These are phyloP conservation scores for Amphipoea oculea DNA, from an alignment of 2,888 invertebrate genomes.

Conservation along the genomic window DNA sequence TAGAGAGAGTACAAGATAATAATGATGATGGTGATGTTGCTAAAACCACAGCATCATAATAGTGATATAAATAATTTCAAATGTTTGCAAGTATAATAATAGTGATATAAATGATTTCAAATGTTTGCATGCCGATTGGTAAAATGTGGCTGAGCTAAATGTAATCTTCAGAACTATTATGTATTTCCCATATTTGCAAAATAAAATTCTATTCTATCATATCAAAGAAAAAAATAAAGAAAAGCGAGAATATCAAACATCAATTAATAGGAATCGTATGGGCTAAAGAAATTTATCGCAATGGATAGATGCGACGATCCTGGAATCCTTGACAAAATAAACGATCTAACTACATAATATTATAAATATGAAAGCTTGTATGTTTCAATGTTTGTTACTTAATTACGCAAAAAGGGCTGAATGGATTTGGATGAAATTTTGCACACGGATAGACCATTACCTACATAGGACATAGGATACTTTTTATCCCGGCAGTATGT, in stretches of 20 bases:
- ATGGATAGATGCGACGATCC: neutral
- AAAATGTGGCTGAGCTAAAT: too few species aligned
- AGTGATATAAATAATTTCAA: too few species aligned
- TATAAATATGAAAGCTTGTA: neutral
- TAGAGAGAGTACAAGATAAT: neutral
- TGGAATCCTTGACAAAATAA: conserved; percentile 24
- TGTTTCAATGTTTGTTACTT: neutral
- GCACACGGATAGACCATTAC: neutral
- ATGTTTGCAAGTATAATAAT: too few species aligned
- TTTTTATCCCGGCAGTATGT: neutral
- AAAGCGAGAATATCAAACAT: rapidly evolving
- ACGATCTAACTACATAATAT: neutral
- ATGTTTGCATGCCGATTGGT: too few species aligned
- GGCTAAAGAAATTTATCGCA: neutral
- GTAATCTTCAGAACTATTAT: too few species aligned
- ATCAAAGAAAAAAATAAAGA: too few species aligned
- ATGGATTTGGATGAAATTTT: neutral
- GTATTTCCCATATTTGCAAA: too few species aligned
- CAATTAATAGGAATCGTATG: neutral
- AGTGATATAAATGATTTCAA: too few species aligned
- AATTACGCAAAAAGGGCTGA: neutral
- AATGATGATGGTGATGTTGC: neutral
- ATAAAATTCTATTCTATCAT: too few species aligned
- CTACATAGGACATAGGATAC: neutral
- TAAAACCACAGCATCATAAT: neutral